Evolutionary conservation across 1,140 invertebrate genomes (phyloP), one percentile per base, ranked within the genome.

Genomic region (Harlomillsia oculata): DNA sequence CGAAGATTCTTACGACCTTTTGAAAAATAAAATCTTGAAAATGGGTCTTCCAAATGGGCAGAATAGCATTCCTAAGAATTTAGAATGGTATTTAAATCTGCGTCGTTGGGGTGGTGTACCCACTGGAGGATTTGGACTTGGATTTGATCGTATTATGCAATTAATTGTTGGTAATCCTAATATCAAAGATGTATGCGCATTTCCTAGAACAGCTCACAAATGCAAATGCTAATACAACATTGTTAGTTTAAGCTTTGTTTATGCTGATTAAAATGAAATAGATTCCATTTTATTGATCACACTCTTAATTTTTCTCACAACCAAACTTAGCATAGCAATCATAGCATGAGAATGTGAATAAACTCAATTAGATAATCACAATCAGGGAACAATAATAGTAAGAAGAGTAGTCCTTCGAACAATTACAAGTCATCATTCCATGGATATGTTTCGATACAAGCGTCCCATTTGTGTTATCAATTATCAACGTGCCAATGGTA

Each of bases 181-280:
- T 71, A 95, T 97, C 58, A 90, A 88, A 74, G 94, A 98, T 69
- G 83, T 85, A 8, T 80, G 94, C 67, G 85, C 92, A n/a, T 98
- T 96, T 76, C 93, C 94, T 11, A 77, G 94, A 62, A 93, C 84
- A 82, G 82, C 87, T 39, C 85, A 91, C 70, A 86, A 92, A 70
- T 93, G 88, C 76, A 77, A n/a, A n/a, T n/a, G n/a, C n/a, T n/a
- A n/a, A n/a, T n/a, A n/a, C n/a, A n/a, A n/a, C 75, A 69, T 75
- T 89, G 73, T 91, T 77, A 46, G 32, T 29, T n/a, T 14, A 23
- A 13, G 28, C 23, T 48, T 5, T 5, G 13, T 3, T 50, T 30
- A 32, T 20, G 29, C 5, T 36, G 18, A 29, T 50, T 30, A 8
- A 28, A 49, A n/a, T 18, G 18, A 44, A 44, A n/a, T 14, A 44